phyloP scores from a whole-genome alignment of 1,140 invertebrate genomes.

The Trachymyrmex cornetzi region DNA sequence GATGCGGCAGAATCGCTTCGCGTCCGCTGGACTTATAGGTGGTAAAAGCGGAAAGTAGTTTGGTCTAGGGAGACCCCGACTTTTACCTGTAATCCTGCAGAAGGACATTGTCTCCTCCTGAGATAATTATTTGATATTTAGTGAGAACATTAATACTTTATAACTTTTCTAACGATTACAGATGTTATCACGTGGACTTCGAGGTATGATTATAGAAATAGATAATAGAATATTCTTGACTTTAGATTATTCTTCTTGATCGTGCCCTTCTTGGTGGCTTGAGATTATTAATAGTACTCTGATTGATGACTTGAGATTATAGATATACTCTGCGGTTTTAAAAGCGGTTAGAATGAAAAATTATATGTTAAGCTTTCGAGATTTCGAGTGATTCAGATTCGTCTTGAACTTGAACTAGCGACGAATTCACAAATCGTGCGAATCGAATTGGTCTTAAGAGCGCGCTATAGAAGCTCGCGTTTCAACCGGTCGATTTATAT shows the following conservation, averaged over 20 bases:
- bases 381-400: background rate
- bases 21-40: slow-evolving; percentile 93
- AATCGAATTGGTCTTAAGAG: background rate
- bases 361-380: background rate
- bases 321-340: background rate
- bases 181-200: background rate
- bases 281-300: background rate
- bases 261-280: background rate
- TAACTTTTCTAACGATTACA: background rate
- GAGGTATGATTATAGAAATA: background rate
- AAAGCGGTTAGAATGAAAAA: background rate
- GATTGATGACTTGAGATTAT: background rate
- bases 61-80: slow-evolving; percentile 92
- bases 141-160: background rate
- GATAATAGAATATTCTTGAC: background rate
- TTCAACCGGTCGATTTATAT: background rate
- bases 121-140: slow-evolving; percentile 54
- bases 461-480: background rate
- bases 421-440: background rate
- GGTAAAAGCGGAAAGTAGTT: slow-evolving; percentile 94
- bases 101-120: slow-evolving; percentile 88
- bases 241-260: background rate
- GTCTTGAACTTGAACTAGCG: background rate
- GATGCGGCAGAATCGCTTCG: slow-evolving; percentile 92
- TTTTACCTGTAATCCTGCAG: slow-evolving; percentile 94